Conservation (phyloP, 2,797 vertebrate species). For the Steatocranus sp. region DNA sequence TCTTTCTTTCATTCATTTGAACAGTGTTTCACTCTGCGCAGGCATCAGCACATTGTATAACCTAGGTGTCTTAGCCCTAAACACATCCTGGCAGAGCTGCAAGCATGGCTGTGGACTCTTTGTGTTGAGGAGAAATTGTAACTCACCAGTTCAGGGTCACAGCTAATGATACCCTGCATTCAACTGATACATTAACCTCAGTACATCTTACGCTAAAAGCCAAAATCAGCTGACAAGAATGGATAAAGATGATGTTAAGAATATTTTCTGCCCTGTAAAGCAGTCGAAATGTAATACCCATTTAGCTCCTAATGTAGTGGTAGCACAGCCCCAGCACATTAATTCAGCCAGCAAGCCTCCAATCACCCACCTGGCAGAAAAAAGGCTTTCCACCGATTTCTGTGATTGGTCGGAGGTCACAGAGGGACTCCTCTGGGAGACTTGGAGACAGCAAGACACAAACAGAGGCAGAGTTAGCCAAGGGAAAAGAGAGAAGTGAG, state of each 20-base stretch:
- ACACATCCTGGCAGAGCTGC: neutral
- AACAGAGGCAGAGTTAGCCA: neutral
- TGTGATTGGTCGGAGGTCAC: constrained; percentile 81
- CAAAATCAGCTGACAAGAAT: neutral
- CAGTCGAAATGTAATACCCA: neutral
- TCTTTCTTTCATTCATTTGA: neutral
- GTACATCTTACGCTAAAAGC: neutral
- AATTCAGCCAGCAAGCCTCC: neutral
- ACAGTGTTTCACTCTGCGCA: neutral
- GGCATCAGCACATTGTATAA: neutral
- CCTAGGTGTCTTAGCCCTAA: neutral
- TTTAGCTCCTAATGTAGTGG: neutral
- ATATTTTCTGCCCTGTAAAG: neutral
- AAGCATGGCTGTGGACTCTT: neutral
- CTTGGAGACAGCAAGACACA: constrained; percentile 62
- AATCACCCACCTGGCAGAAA: constrained; percentile 83
- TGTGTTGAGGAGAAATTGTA: neutral
- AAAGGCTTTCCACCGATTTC: constrained; percentile 84
- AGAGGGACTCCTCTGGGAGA: constrained; percentile 74
- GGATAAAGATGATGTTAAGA: neutral
- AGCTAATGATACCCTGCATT: neutral
- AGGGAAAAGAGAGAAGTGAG: neutral
- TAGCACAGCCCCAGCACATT: neutral
- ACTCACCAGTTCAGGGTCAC: neutral
- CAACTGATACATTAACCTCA: neutral